Conservation (phyloP, 2,888 invertebrate genomes). For the Scaptomyza reducta region DNA sequence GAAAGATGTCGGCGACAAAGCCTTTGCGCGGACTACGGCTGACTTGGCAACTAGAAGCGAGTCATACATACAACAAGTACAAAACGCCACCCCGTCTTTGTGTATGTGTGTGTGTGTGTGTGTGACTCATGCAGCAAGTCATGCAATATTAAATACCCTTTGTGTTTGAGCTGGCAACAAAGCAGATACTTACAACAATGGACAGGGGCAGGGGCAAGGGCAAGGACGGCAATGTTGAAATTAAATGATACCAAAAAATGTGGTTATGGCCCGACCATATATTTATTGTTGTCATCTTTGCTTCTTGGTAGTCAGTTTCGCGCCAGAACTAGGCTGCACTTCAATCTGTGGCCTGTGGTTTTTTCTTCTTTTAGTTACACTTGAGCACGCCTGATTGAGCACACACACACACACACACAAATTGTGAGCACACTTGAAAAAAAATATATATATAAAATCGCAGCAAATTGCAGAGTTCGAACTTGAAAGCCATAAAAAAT, state of each 20-base stretch:
- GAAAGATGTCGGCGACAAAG: slow-evolving; percentile 49
- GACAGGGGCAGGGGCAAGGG: background rate
- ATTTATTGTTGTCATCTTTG: slow-evolving; percentile 17
- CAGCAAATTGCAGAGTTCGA: too few species aligned
- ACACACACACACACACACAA: slow-evolving; percentile 39
- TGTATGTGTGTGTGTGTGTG: slow-evolving; percentile 30
- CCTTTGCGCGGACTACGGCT: slow-evolving; percentile 35
- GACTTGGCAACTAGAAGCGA: slow-evolving; percentile 73
- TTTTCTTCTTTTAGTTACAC: slow-evolving; percentile 36
- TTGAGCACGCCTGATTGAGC: slow-evolving; percentile 76
- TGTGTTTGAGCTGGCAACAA: slow-evolving; percentile 24
- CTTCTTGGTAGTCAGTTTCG: slow-evolving; percentile 34
- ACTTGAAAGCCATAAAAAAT: too few species aligned
- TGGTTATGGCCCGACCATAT: slow-evolving; percentile 61
- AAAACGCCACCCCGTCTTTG: slow-evolving; percentile 43
- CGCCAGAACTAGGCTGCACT: slow-evolving; percentile 64
- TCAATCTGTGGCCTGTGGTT: slow-evolving; percentile 66
- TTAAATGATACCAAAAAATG: slow-evolving; percentile 75
- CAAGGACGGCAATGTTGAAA: slow-evolving; percentile 61
- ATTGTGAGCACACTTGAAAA: slow-evolving; percentile 28
- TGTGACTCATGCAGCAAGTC: slow-evolving; percentile 53
- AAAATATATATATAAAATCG: too few species aligned
- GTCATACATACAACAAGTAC: slow-evolving; percentile 62
- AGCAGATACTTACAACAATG: background rate
- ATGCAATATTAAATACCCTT: slow-evolving; percentile 74